Base-by-base conservation (phyloP, 2,113 vertebrate species). In the Vulpes ferrilata region DNA sequence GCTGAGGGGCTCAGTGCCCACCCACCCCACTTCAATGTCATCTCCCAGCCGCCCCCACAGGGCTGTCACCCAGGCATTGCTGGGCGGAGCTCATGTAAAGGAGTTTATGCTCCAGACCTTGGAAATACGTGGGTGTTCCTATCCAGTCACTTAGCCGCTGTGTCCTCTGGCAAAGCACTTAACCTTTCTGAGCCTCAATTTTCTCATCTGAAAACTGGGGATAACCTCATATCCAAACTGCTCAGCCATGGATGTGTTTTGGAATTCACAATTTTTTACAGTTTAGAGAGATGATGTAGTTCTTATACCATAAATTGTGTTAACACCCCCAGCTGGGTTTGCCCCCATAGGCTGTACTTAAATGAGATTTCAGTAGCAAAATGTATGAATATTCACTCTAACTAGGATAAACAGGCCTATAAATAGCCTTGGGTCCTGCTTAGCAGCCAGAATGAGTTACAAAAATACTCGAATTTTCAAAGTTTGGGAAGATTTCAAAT, bases 391-490 rank as follows among this genome's bases (percentile, higher is more conserved):
- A 53, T 32, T 53, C 67, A 11, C 62, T 38, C 53, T 55, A 5
- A 23, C 35, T 48, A 27, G 82, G 69, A 86, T 16, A 88, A 65
- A 96, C 32, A 16, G 32, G 82, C 55, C 81, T 79, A 38, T 57
- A 48, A 83, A 90, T 2, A 95, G 96, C 74, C 53, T 32, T 35
- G 1, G 83, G 95, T 88, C 69, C 35, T 69, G 7, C 55, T 84
- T 60, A 67, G 80, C 85, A 59, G 79, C 81, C 53, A 73, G 71
- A 83, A 71, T 5, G 23, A 84, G 57, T 84, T 88, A 92, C 71
- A 85, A 86, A 94, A 96, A 80, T 10, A 67, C 59, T 64, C 15
- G 48, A 82, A 43, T 57, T 95, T 81, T 83, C 84, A 74, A 76
- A 73, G 84, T 71, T 79, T 27, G 30, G 74, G 90, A 69, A 59